A percentile compares a stretch with the other conserved stretches of the same genome.
phyloP scores from a whole-genome alignment of 2,797 vertebrate genomes.

The Cyprinella venusta region DNA sequence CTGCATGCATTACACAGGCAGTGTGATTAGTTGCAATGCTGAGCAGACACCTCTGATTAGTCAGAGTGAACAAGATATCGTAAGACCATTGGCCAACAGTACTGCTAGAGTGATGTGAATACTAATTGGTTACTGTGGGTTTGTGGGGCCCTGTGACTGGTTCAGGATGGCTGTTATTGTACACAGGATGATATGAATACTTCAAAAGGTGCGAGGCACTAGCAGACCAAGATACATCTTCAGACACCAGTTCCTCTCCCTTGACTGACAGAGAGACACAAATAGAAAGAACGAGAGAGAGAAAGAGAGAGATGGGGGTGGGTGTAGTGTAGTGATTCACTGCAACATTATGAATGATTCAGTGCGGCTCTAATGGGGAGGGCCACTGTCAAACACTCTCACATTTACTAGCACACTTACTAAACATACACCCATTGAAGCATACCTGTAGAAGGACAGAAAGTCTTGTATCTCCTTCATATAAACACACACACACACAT shows the following conservation, averaged over 20 bases:
- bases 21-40: conserved; percentile 28
- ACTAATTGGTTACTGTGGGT: conserved; percentile 22
- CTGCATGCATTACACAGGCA: conserved; percentile 35
- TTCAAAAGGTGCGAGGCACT: conserved; percentile 33
- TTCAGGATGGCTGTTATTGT: neutral
- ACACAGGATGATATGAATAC: conserved; percentile 39
- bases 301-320: neutral
- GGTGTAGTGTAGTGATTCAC: neutral
- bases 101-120: neutral
- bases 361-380: conserved; percentile 42
- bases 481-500: conserved; percentile 20
- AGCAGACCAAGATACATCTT: neutral
- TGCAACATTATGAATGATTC: conserved; percentile 42
- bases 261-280: neutral
- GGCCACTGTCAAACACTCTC: conserved; percentile 3
- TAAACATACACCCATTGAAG: conserved; percentile 31
- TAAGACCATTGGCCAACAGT: neutral
- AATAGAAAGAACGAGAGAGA: neutral
- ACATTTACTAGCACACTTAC: conserved; percentile 20
- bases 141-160: conserved; percentile 1
- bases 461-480: neutral
- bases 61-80: neutral
- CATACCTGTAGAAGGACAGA: conserved; percentile 2
- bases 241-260: neutral
- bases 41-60: conserved; percentile 26